These are phyloP conservation scores for Pangasianodon gigas DNA, from an alignment of 2,113 vertebrate genomes.

Conservation along the genomic window DNA sequence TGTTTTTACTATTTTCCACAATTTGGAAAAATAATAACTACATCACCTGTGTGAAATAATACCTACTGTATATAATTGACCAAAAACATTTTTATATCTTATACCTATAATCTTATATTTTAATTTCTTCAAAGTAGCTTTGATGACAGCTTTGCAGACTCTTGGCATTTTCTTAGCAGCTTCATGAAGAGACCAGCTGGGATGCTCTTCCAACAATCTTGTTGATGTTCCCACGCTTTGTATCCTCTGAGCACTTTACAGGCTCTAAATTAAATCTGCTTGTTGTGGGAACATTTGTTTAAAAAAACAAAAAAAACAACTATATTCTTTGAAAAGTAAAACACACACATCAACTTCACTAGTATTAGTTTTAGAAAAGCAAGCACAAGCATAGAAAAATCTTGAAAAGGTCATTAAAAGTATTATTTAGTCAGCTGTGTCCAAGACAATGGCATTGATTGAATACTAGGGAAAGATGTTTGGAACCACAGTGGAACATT, in stretches of 20 bases:
- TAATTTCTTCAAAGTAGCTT: background rate
- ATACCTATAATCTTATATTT: background rate
- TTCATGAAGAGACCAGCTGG: background rate
- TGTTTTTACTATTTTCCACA: background rate
- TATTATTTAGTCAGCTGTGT: background rate
- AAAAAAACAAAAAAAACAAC: background rate
- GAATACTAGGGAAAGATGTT: background rate
- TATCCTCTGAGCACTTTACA: background rate
- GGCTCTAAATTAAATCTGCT: slow-evolving; percentile 39
- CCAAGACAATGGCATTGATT: background rate
- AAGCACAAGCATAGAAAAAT: background rate
- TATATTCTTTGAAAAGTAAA: background rate
- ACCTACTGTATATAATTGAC: background rate
- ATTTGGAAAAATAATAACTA: background rate
- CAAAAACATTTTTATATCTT: background rate
- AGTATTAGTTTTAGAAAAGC: background rate
- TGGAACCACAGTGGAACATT: background rate
- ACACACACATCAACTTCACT: slow-evolving; percentile 12
- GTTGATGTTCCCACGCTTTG: background rate
- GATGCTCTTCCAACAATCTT: background rate
- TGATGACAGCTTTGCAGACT: background rate
- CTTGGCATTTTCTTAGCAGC: background rate
- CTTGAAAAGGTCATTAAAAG: background rate
- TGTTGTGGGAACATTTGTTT: background rate
- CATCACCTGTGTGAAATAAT: background rate